Conservation (phyloP, 2,888 invertebrate species). For the Eupithecia insigniata region DNA sequence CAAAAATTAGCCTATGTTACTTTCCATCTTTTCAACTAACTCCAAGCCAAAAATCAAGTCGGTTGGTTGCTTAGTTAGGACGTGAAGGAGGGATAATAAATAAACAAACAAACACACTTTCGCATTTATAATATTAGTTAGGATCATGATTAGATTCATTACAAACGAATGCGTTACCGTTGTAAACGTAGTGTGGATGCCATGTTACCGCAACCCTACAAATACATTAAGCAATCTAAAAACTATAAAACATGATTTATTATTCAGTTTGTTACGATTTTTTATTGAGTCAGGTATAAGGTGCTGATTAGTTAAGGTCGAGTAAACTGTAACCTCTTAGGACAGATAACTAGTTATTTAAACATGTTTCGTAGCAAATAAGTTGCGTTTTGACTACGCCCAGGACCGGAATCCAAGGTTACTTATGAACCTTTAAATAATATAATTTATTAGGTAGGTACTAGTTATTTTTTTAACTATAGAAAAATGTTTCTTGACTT, state of each 20-base stretch:
- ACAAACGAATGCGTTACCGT: too few relatives aligned
- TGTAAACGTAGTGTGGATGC: not conserved
- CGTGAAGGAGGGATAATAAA: too few relatives aligned
- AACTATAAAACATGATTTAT: conserved; percentile 11
- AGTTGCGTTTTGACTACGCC: conserved; percentile 9
- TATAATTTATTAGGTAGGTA: not conserved
- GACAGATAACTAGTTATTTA: not conserved
- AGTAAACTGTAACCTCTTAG: conserved; percentile 16
- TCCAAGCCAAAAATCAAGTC: too few relatives aligned
- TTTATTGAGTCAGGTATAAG: not conserved
- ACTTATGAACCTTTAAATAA: not conserved
- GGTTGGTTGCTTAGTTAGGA: too few relatives aligned
- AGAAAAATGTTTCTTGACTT: not conserved
- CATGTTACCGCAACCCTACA: not conserved
- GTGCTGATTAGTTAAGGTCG: conserved; percentile 21
- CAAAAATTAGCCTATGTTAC: too few relatives aligned
- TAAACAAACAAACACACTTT: too few relatives aligned
- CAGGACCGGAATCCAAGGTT: conserved; percentile 21
- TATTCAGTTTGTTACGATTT: conserved; percentile 1
- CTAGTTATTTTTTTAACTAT: conserved; percentile 1
- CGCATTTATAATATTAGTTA: too few relatives aligned
- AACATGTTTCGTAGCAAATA: conserved; percentile 18
- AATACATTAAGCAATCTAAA: conserved; percentile 2
- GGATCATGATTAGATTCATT: too few relatives aligned
- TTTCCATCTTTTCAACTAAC: too few relatives aligned